A percentile compares a stretch with the other conserved stretches of the same genome.
phyloP scores from a whole-genome alignment of 2,113 vertebrate species.

The Urocolius indicus region DNA sequence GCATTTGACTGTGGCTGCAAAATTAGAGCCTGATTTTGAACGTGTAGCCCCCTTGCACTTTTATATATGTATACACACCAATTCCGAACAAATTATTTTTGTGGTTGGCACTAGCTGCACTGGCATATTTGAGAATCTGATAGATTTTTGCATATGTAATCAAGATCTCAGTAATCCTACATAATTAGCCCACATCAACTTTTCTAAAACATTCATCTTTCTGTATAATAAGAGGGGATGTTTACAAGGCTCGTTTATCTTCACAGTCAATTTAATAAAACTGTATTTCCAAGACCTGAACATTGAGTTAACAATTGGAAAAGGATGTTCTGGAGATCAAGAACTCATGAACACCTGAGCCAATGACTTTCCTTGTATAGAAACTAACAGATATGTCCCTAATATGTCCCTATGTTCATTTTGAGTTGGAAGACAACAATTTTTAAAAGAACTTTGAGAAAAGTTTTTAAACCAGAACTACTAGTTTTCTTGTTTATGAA shows the following conservation, averaged over 20 bases:
- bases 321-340: conserved; percentile 38
- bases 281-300: conserved; percentile 51
- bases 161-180: conserved; percentile 68
- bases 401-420: not conserved
- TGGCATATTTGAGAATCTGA: conserved; percentile 39
- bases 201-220: conserved; percentile 69
- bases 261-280: conserved; percentile 69
- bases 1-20: not conserved
- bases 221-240: conserved; percentile 60
- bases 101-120: conserved; percentile 33
- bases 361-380: conserved; percentile 25
- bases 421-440: not conserved
- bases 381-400: not conserved
- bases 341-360: conserved; percentile 44
- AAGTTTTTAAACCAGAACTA: not conserved
- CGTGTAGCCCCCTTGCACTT: not conserved
- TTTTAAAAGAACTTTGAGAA: not conserved
- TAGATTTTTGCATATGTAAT: conserved; percentile 67
- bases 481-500: not conserved
- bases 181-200: conserved; percentile 70
- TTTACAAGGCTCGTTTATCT: conserved; percentile 71
- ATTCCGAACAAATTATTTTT: conserved; percentile 62
- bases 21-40: conserved; percentile 8
- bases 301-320: conserved; percentile 50
- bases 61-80: conserved; percentile 46